Conservation (phyloP, 2,113 vertebrate species). For the Ctenodactylus gundi region DNA sequence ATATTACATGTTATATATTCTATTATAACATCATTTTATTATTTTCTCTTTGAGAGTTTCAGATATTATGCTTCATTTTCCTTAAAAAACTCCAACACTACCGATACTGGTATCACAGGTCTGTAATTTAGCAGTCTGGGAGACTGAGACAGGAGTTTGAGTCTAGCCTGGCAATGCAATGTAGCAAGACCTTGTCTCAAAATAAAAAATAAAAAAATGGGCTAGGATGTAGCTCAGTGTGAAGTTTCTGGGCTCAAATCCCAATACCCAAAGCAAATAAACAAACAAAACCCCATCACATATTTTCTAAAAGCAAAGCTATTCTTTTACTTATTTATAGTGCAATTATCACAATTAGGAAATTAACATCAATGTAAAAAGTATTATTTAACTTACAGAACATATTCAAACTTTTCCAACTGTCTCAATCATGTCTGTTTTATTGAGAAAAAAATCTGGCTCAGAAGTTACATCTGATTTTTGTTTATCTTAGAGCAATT, state of each 20-base stretch:
- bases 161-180: too few relatives aligned
- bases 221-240: too few relatives aligned
- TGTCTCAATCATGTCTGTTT: constrained; percentile 2
- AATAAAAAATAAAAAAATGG: too few relatives aligned
- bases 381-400: background rate
- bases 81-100: background rate
- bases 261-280: too few relatives aligned
- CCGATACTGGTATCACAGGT: too few relatives aligned
- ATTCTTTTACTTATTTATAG: background rate
- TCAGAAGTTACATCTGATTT: background rate
- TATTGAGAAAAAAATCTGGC: background rate
- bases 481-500: constrained; percentile 16
- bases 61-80: background rate
- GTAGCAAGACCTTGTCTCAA: too few relatives aligned
- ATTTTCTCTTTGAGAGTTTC: constrained; percentile 26
- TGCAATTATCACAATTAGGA: background rate
- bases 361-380: background rate
- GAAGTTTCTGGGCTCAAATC: too few relatives aligned
- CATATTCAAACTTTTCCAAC: background rate
- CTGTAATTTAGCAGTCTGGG: too few relatives aligned
- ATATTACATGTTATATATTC: too few relatives aligned
- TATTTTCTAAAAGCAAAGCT: background rate
- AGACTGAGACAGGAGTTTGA: too few relatives aligned
- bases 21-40: too few relatives aligned
- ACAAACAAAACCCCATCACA: background rate